Evolutionary conservation across 2,888 invertebrate species (phyloP), one percentile per base, ranked within the genome.

Genomic region (Pachliopta kotzebuea): DNA sequence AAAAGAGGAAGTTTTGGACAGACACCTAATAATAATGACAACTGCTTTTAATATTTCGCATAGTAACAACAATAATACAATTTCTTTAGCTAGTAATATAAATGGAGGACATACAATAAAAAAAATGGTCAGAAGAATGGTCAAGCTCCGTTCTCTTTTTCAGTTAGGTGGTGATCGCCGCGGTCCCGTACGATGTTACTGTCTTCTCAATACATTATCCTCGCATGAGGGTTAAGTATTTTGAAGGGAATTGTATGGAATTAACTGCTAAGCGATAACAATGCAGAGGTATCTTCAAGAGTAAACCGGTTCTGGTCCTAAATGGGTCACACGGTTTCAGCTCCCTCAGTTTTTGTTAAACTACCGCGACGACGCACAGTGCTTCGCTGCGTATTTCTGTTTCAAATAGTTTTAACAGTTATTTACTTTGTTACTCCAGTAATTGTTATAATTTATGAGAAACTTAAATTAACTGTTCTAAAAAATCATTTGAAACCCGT

Each of bases 241-340:
- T 85, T 80, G 80, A 85, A 81, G 85, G 83, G 85, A 84, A 84
- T 81, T 86, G 80, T 87, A 89, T 86, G 81, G 86, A 79, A 86
- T 88, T 86, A 86, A 87, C 86, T 88, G 84, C 86, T 86, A 80
- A 85, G 78, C 80, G 76, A 84, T 78, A 86, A 91, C 90, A 90
- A 91, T 86, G 78, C 80, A 82, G 80, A 78, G 77, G 81, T 79
- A 83, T 86, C 88, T 86, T 86, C 82, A 86, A 86, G 88, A 87
- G 81, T 80, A 88, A 90, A 91, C 91, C 91, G 91, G 91, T 91
- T 90, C 81, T 80, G 81, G 80, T 77, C 74, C 83, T 88, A 90
- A 90, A 91, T 90, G 90, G 91, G 90, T 91, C 90, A 90, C 91
- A 91, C 91, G 90, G 90, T 90, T 86, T 80, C 83, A 83, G 80